Evolutionary conservation across 2,113 vertebrate genomes (phyloP).

Genomic region (Gadus macrocephalus): DNA sequence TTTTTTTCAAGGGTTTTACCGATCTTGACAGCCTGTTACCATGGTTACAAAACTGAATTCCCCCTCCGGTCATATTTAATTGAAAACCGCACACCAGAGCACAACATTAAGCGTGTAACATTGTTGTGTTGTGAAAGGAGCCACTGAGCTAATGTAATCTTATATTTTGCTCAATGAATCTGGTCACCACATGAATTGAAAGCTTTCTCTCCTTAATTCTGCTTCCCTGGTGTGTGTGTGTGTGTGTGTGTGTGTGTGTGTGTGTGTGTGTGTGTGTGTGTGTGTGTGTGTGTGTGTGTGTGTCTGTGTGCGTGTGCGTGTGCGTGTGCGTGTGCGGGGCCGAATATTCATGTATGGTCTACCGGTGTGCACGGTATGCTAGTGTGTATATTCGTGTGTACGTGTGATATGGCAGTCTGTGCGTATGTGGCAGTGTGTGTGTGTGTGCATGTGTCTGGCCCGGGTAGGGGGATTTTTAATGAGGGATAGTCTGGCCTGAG

Average conservation of each 20-base stretch:
- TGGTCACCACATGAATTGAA: background rate
- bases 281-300: background rate
- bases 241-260: no score
- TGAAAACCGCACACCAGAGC: no score
- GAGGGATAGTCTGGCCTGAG: constrained; percentile 50
- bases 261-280: no score
- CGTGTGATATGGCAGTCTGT: background rate
- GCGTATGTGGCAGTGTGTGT: constrained; percentile 7
- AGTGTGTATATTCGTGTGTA: background rate
- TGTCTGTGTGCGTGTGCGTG: background rate
- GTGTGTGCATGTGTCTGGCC: constrained; percentile 20
- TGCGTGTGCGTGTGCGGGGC: no score
- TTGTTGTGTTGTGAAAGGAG: background rate
- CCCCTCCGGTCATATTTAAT: background rate
- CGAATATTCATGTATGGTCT: no score
- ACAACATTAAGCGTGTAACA: background rate
- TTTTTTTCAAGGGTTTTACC: background rate
- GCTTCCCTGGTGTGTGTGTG: background rate
- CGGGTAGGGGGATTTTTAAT: constrained; percentile 61
- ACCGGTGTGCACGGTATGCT: background rate
- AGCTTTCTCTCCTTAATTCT: background rate
- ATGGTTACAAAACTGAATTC: background rate
- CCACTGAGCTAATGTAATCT: background rate
- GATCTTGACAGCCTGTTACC: background rate
- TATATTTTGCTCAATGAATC: constrained; percentile 8